Evolutionary conservation across 2,888 invertebrate genomes (phyloP).

Genomic region (Lepidochitona cinerea): DNA sequence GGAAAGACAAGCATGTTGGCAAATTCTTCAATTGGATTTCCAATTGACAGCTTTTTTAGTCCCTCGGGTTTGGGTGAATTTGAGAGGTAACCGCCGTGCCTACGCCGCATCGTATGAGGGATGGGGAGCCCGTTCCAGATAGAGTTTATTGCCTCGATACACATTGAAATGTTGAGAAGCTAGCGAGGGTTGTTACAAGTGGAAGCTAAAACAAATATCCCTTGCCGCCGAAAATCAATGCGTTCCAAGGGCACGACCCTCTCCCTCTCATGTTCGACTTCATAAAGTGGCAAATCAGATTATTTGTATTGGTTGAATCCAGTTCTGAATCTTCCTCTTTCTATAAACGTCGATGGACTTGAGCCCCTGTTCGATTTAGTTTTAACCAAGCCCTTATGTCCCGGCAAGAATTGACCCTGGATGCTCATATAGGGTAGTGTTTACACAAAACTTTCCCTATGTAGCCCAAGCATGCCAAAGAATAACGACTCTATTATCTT

Average conservation of each 20-base stretch:
- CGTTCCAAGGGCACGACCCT: neutral
- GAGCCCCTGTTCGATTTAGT: slow-evolving; percentile 1
- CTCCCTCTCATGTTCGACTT: neutral
- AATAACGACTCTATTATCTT: neutral
- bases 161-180: neutral
- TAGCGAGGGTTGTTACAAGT: neutral
- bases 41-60: neutral
- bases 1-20: neutral
- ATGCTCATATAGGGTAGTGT: neutral
- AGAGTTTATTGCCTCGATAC: neutral
- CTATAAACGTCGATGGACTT: neutral
- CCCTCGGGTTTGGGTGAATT: too few relatives aligned
- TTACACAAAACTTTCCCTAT: neutral
- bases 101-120: too few relatives aligned
- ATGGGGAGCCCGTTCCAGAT: neutral
- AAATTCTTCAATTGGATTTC: neutral
- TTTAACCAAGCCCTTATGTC: neutral
- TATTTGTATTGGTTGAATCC: slow-evolving; percentile 5
- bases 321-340: neutral
- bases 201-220: neutral
- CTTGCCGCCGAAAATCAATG: neutral
- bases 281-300: slow-evolving; percentile 8
- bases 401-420: neutral
- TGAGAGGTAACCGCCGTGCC: too few relatives aligned
- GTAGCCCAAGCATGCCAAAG: neutral